Conservation (phyloP, 2,113 vertebrate genomes). For the Catagonus wagneri region DNA sequence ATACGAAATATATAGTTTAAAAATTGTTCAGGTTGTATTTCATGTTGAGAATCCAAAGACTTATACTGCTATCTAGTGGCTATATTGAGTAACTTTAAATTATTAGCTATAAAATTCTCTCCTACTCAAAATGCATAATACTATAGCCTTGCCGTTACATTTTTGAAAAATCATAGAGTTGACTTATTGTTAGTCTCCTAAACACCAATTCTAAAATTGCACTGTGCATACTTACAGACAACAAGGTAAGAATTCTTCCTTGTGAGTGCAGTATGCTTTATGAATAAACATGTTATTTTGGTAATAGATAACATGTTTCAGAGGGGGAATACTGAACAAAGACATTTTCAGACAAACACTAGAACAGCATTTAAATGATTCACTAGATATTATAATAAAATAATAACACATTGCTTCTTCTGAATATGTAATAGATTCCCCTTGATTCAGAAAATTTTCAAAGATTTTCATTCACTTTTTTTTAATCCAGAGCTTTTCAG, state of each 20-base stretch:
- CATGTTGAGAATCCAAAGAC: constrained; percentile 65
- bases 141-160: neutral
- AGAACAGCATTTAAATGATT: neutral
- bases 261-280: neutral
- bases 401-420: neutral
- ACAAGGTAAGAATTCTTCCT: neutral
- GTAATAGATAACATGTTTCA: constrained; percentile 24
- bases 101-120: neutral
- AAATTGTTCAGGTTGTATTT: constrained; percentile 29
- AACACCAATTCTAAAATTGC: neutral
- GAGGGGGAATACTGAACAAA: constrained; percentile 1
- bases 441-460: neutral
- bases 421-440: neutral
- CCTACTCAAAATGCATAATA: neutral
- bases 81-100: constrained; percentile 51
- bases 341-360: neutral
- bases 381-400: neutral
- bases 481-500: neutral
- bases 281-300: neutral
- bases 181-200: neutral
- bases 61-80: constrained; percentile 87
- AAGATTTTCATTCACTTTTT: neutral
- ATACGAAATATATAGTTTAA: neutral
- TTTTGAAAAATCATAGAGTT: constrained; percentile 52
- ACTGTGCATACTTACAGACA: neutral